Evolutionary conservation across 1,140 invertebrate species (phyloP).

Genomic region (Heliconius congener): DNA sequence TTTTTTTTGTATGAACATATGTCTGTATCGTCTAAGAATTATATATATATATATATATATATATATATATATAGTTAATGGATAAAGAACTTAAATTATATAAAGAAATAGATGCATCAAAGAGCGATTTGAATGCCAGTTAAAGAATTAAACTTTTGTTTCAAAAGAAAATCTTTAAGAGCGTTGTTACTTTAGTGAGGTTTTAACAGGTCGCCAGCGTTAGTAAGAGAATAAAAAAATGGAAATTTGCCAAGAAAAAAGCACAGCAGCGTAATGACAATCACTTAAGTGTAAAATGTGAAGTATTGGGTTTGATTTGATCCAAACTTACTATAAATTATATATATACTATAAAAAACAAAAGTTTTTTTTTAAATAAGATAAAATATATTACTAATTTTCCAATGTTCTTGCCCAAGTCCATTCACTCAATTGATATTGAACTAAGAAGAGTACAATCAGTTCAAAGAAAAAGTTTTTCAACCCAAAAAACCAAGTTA

Average conservation of each 20-base stretch:
- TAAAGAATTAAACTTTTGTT: neutral
- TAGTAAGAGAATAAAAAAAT: constrained; percentile 30
- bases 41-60: too few species aligned
- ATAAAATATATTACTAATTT: neutral
- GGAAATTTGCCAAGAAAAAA: constrained; percentile 24
- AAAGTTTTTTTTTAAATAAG: neutral
- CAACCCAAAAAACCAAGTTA: constrained; percentile 57
- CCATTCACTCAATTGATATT: neutral
- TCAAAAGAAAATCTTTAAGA: constrained; percentile 17
- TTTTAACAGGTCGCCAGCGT: constrained; percentile 25
- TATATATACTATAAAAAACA: too few species aligned
- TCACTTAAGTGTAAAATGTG: constrained; percentile 18
- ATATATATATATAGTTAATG: too few species aligned
- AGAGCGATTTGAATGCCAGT: neutral
- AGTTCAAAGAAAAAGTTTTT: constrained; percentile 57
- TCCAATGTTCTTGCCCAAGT: neutral
- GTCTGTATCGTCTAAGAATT: too few species aligned
- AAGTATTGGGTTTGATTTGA: neutral
- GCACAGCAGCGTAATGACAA: neutral
- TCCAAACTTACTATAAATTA: too few species aligned
- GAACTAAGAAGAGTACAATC: constrained; percentile 24
- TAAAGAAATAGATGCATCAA: neutral
- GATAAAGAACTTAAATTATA: neutral
- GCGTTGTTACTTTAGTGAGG: constrained; percentile 20
- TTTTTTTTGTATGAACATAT: too few species aligned